Evolutionary conservation across 2,113 vertebrate species (phyloP).

Genomic region (Syrrhaptes paradoxus): DNA sequence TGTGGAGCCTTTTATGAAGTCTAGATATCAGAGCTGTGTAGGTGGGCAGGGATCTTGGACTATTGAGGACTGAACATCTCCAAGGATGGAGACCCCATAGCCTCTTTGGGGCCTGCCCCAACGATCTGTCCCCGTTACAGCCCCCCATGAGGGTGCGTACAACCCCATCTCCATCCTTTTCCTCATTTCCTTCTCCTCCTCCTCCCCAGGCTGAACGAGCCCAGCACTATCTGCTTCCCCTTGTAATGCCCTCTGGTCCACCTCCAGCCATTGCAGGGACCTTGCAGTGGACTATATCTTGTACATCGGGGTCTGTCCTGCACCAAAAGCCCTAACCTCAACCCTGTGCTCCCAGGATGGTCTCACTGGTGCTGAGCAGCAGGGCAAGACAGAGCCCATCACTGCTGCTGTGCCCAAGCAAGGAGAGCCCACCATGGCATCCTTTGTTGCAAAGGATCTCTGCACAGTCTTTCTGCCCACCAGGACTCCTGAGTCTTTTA

Average conservation of each 20-base stretch:
- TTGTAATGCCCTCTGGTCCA: fast-evolving
- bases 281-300: neutral
- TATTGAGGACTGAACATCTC: neutral
- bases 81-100: neutral
- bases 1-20: neutral
- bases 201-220: neutral
- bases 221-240: neutral
- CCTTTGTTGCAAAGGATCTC: neutral
- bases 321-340: neutral
- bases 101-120: neutral
- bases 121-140: neutral
- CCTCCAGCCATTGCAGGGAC: fast-evolving
- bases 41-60: neutral
- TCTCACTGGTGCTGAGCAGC: neutral
- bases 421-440: neutral
- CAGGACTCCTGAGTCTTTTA: neutral
- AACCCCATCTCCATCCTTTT: neutral
- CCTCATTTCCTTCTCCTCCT: neutral
- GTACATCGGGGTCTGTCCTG: neutral
- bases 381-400: neutral
- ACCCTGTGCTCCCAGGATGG: neutral
- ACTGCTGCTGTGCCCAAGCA: too few relatives aligned
- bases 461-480: neutral
- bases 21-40: too few relatives aligned
- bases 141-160: neutral